Evolutionary conservation across 2,888 invertebrate genomes (phyloP).

Genomic region (Steinernema hermaphroditum): DNA sequence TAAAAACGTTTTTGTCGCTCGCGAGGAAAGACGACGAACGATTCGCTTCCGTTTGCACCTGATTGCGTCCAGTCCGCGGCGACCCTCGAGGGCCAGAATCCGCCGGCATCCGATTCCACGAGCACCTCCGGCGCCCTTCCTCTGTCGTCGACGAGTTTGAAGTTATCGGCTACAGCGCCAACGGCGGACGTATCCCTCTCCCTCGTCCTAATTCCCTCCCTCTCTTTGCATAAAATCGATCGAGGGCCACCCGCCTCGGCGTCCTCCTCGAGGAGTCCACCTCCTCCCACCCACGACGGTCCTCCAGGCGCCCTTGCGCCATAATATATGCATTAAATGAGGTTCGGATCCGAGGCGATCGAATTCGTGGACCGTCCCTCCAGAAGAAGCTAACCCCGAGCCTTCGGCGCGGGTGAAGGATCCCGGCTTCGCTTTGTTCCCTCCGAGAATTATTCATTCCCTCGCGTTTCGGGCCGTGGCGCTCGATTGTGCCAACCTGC

Average conservation of each 20-base stretch:
- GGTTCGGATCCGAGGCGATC: constrained; percentile 11
- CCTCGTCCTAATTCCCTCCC: not conserved
- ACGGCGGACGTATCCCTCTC: constrained; percentile 1
- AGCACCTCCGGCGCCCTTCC: not conserved
- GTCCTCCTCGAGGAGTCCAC: not conserved
- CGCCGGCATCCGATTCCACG: not conserved
- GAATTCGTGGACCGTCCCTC: not conserved
- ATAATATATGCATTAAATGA: constrained; percentile 29
- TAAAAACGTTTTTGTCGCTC: constrained; percentile 12
- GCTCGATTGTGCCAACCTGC: constrained; percentile 13
- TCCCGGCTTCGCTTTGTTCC: not conserved
- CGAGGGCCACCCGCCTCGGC: constrained; percentile 15
- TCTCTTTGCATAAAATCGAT: constrained; percentile 6
- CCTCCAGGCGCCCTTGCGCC: constrained; percentile 2
- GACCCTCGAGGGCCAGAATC: not conserved
- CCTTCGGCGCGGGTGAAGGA: too few species aligned
- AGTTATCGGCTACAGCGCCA: not conserved
- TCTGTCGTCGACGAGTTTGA: not conserved
- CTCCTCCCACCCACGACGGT: constrained; percentile 14
- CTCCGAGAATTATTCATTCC: constrained; percentile 24
- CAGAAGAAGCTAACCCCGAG: not conserved
- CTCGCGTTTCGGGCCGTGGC: not conserved
- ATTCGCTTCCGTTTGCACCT: not conserved
- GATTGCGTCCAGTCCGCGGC: too few species aligned
- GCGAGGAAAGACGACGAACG: constrained; percentile 14